Base-by-base conservation (phyloP, 2,888 invertebrate genomes). In the Lasioglossum leucozonium region DNA sequence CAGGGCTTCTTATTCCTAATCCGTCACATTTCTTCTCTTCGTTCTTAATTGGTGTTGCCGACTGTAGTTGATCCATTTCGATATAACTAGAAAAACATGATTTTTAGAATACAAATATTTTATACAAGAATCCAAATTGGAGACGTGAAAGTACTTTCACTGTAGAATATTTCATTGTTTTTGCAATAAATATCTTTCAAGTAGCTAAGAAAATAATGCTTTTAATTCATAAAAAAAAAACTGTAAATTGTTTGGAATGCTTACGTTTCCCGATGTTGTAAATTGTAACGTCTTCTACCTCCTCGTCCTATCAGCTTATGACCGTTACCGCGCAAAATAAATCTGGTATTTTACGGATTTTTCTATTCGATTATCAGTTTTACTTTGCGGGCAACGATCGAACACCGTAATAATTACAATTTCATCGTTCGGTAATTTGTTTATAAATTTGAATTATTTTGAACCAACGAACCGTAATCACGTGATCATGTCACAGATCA, bases 11-110 rank as follows among this genome's bases (percentile, higher is more conserved):
- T 16, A 65, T 55, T 11, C 67, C 42, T 4, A 86, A 26, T 18
- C 34, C 87, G 6, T 90, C 87, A 58, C 75, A 80, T 40, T 81
- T 87, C 4, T 84, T 87, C n/a, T n/a, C n/a, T n/a, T 82, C 65
- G 30, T 74, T 87, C 83, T 93, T 93, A 47, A 82, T 91, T n/a
- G 93, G 92, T 6, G 91, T 92, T 40, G 84, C 69, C 89, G 91
- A 90, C 72, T 87, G 89, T 30, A 85, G 72, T 75, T 89, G 87
- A 40, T 93, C 92, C 91, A 93, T 92, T 51, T 18, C 18, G 40
- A 58, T 76, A 34, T 51, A 44, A 40, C 71, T 47, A 22, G 11
- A 77, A 77, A 18, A 30, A 44, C 16, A 71, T 34, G 47, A 11
- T 8, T 16, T 79, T 69, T 26, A 3, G 6, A 30, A 8, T 72